These are phyloP conservation scores for Sebastes glaucus DNA, from an alignment of 2,797 vertebrate species.

Conservation along the genomic window DNA sequence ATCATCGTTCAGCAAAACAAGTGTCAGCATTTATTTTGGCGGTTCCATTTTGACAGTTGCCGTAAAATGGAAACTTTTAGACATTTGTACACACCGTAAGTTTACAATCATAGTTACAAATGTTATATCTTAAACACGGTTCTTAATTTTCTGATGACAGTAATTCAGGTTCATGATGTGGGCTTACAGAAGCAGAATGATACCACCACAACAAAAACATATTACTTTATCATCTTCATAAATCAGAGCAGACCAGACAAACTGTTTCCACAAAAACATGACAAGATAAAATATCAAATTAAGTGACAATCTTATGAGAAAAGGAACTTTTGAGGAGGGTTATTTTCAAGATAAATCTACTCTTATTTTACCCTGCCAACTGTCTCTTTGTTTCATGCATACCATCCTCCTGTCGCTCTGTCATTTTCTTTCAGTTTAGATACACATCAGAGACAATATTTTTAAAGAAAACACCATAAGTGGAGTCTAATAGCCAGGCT, in stretches of 20 bases:
- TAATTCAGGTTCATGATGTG: not conserved
- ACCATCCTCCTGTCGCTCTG: not conserved
- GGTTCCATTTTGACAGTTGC: not conserved
- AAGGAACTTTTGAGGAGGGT: not conserved
- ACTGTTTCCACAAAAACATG: not conserved
- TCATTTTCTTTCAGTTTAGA: not conserved
- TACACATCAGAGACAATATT: conserved; percentile 40
- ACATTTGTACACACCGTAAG: not conserved
- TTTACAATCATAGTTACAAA: conserved; percentile 19
- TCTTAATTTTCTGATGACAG: not conserved
- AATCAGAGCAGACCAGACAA: not conserved
- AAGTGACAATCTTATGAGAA: not conserved
- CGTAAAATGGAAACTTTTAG: not conserved
- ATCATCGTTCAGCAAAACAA: not conserved
- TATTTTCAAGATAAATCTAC: not conserved
- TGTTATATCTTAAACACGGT: not conserved
- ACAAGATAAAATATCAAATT: not conserved
- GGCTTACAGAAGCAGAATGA: not conserved
- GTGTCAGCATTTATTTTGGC: not conserved
- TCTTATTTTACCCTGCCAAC: not conserved
- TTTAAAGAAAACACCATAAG: conserved; percentile 43
- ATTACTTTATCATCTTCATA: not conserved
- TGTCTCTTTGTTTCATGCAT: not conserved
- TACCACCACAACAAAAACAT: not conserved
- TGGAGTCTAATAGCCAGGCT: conserved; percentile 14